Conservation (phyloP, 2,888 invertebrate genomes). For the Lottia scabra region DNA sequence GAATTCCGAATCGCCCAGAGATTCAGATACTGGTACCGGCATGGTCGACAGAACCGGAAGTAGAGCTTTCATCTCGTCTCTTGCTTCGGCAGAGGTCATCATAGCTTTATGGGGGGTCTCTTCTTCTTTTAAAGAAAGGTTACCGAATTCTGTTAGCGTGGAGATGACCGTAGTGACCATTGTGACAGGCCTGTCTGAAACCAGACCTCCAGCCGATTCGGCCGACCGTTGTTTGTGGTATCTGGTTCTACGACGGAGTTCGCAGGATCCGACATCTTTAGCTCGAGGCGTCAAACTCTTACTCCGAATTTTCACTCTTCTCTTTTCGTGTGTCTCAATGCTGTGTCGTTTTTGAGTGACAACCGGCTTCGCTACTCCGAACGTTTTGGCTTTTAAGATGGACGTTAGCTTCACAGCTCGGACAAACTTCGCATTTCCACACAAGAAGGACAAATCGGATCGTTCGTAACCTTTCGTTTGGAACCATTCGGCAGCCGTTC, state of each 20-base stretch:
- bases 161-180: not conserved
- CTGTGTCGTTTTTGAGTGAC: not conserved
- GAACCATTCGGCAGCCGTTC: conserved; percentile 62
- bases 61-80: no score
- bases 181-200: not conserved
- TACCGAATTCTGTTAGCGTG: not conserved
- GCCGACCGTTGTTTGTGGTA: not conserved
- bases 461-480: conserved; percentile 54
- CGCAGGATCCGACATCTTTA: not conserved
- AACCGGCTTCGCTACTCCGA: not conserved
- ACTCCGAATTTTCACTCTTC: not conserved
- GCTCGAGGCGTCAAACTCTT: not conserved
- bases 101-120: no score
- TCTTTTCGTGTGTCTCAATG: not conserved
- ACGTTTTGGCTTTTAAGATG: not conserved
- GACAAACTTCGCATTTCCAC: conserved; percentile 28
- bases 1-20: no score
- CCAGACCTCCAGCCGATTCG: not conserved
- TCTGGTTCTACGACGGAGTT: not conserved
- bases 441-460: conserved; percentile 47
- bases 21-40: no score
- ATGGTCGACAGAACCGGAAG: no score
- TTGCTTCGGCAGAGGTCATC: no score
- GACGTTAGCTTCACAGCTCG: conserved; percentile 35
- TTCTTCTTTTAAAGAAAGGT: not conserved